Base-by-base conservation (phyloP, 2,113 vertebrate species). In the Dinomys branickii region DNA sequence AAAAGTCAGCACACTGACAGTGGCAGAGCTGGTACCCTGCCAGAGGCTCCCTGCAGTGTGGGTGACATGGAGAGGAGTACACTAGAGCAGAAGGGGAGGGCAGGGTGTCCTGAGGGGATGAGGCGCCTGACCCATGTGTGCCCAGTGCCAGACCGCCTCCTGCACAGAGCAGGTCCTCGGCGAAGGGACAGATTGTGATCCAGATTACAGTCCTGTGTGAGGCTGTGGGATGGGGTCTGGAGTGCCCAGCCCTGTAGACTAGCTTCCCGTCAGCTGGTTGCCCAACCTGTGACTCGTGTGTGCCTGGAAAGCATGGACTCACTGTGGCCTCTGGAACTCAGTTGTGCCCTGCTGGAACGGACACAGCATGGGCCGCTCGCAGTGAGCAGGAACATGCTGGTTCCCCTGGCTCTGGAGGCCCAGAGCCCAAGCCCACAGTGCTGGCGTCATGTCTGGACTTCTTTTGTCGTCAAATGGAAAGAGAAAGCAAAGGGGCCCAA, bases 91-190 rank as follows among this genome's bases (percentile, higher is more conserved):
- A 50, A 50, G 47, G 47, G 47, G 47, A 50, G 47, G 7, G 2
- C 22, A 61, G 24, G 24, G 59, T 61, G 19, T 26, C 44, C 24
- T 28, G 9, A 5, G 2, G 3, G 41, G 8, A 3, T 14, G 41
- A 41, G 87, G 22, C 24, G 1, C 41, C 73, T n/a, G 41, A 11
- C 33, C 33, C 12, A 0, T 0, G 1, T 0, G 12, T 11, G 54
- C 38, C n/a, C 44, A 22, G 7, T 2, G 16, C 41, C n/a, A 12
- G 0, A 20, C 63, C 19, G 2, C 44, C 35, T 41, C 52, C 41
- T 61, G 38, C 6, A 1, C 54, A 44, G 56, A 35, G 14, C 52
- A 26, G 5, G 35, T 1, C 3, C 59, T 59, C 24, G 0, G 33
- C 1, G 19, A 44, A 26, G 17, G 52, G 13, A 10, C 22, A 86